Evolutionary conservation across 2,888 invertebrate species (phyloP).

Genomic region (Ptychoptera albimana): DNA sequence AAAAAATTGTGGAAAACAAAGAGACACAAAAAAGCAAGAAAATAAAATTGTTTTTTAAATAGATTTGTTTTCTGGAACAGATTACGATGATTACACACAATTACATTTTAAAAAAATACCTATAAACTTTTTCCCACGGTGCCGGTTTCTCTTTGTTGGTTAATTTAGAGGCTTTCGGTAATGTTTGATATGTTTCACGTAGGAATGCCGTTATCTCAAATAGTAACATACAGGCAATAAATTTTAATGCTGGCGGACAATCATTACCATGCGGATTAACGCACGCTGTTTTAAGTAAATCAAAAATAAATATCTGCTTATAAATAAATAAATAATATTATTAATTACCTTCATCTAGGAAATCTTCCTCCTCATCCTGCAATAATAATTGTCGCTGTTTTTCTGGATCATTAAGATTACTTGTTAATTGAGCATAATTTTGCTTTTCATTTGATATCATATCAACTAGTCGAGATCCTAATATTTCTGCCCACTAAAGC

Average conservation of each 20-base stretch:
- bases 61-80: background rate
- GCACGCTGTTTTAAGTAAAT: slow-evolving; percentile 23
- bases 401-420: slow-evolving; percentile 54
- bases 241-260: slow-evolving; percentile 75
- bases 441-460: slow-evolving; percentile 69
- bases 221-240: slow-evolving; percentile 87
- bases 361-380: slow-evolving; percentile 92
- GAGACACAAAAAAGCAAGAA: background rate
- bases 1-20: too few species aligned
- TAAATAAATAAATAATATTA: slow-evolving; percentile 6
- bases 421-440: slow-evolving; percentile 47
- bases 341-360: slow-evolving; percentile 77
- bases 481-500: slow-evolving; percentile 36
- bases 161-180: slow-evolving; percentile 57
- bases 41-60: background rate
- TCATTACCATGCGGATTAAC: slow-evolving; percentile 53
- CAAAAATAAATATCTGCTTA: background rate
- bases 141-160: slow-evolving; percentile 61
- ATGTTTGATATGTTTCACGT: slow-evolving; percentile 83
- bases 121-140: slow-evolving; percentile 71
- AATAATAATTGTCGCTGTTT: slow-evolving; percentile 63
- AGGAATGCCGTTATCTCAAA: slow-evolving; percentile 94
- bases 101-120: slow-evolving; percentile 24
- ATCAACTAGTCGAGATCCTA: slow-evolving; percentile 83
- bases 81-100: slow-evolving; percentile 5